A percentile compares a stretch with the other conserved stretches of the same genome.
Conservation (phyloP, 2,888 invertebrate species). For the Napeogenes sylphis region DNA sequence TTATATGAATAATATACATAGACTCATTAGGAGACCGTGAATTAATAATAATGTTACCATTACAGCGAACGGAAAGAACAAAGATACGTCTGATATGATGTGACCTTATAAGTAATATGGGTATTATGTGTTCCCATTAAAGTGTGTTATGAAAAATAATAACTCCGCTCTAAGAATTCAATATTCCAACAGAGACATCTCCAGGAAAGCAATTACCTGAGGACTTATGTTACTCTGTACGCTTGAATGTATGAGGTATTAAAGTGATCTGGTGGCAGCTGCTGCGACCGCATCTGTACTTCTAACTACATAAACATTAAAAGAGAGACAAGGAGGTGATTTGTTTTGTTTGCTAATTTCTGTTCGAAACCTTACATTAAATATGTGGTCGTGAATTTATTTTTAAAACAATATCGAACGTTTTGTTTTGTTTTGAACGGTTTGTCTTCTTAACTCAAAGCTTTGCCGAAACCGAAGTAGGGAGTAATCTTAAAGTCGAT, state of each 20-base stretch:
- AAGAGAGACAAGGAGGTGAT: background rate
- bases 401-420: no score
- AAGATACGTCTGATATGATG: no score
- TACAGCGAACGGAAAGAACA: no score
- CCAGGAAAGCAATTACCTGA: conserved; percentile 17
- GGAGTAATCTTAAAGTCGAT: no score
- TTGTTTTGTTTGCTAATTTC: background rate
- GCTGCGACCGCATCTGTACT: background rate
- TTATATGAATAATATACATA: no score
- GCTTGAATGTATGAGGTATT: background rate
- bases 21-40: no score
- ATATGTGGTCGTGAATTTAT: background rate
- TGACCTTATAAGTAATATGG: no score
- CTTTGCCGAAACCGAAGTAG: no score
- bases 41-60: no score
- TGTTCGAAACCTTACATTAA: background rate
- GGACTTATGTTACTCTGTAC: conserved; percentile 10
- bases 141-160: background rate
- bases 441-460: no score
- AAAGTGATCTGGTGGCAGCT: background rate
- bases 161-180: background rate
- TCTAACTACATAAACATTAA: conserved; percentile 1
- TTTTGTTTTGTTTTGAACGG: no score
- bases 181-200: conserved; percentile 7
- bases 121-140: background rate